phyloP scores from a whole-genome alignment of 1,140 invertebrate species.

The Cydia amplana region DNA sequence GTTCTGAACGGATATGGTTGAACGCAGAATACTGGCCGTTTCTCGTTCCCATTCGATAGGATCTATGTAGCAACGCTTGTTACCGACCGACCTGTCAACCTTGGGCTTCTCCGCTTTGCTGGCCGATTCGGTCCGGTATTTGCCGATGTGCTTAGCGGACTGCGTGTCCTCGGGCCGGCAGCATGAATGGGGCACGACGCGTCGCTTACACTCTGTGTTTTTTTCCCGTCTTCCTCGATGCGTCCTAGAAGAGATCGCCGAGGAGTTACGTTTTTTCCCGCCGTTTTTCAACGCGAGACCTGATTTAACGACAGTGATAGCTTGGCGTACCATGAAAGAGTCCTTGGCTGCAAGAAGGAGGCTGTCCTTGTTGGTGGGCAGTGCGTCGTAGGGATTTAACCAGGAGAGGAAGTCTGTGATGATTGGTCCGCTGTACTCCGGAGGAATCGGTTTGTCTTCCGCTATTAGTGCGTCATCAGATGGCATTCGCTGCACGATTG shows the following conservation, averaged over 20 bases:
- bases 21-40: conserved; percentile 71
- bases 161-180: conserved; percentile 60
- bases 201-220: conserved; percentile 66
- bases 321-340: conserved; percentile 73
- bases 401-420: conserved; percentile 76
- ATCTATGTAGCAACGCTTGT: conserved; percentile 79
- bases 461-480: conserved; percentile 46
- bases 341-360: conserved; percentile 63
- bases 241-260: conserved; percentile 71
- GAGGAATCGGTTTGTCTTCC: conserved; percentile 61
- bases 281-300: conserved; percentile 63
- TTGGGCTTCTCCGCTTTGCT: conserved; percentile 61
- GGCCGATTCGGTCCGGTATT: conserved; percentile 73
- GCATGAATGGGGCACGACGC: conserved; percentile 67
- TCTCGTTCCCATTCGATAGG: conserved; percentile 74
- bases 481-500: conserved; percentile 50
- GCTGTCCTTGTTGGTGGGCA: conserved; percentile 68
- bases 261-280: conserved; percentile 77
- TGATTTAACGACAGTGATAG: conserved; percentile 74
- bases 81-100: conserved; percentile 74
- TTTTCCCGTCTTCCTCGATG: conserved; percentile 74
- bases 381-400: conserved; percentile 71
- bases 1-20: conserved; percentile 73
- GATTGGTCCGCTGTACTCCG: conserved; percentile 71
- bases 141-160: conserved; percentile 47